phyloP scores from a whole-genome alignment of 2,113 vertebrate genomes.

The Chaetura pelagica region DNA sequence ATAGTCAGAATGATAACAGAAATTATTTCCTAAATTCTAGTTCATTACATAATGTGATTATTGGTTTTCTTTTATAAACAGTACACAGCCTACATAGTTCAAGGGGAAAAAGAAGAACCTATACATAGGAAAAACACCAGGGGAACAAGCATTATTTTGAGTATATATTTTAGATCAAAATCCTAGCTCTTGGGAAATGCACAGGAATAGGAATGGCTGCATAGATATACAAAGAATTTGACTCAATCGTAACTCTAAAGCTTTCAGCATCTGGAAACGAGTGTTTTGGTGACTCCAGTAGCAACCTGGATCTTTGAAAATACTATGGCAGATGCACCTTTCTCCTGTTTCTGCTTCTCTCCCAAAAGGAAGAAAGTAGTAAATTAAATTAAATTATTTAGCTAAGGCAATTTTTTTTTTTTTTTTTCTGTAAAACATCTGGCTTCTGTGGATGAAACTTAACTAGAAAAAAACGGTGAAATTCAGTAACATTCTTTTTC shows the following conservation, averaged over 20 bases:
- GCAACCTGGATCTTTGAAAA: background rate
- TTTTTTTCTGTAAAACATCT: background rate
- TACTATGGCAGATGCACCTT: background rate
- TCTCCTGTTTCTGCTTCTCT: accelerated
- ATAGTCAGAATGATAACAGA: background rate
- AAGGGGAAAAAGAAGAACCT: background rate
- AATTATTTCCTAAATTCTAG: background rate
- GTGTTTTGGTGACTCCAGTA: background rate
- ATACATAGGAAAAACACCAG: background rate
- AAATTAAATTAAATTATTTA: background rate
- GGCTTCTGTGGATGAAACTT: background rate
- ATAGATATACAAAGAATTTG: background rate
- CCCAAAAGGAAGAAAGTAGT: background rate
- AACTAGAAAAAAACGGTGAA: background rate
- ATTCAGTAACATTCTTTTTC: background rate
- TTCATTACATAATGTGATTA: background rate
- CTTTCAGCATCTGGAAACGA: background rate
- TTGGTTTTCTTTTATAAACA: background rate
- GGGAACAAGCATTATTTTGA: background rate
- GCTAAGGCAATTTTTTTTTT: background rate
- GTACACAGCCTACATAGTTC: background rate
- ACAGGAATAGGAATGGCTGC: background rate
- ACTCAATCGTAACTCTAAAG: background rate
- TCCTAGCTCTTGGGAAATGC: background rate
- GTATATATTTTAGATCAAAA: background rate